Conservation (phyloP, 2,888 invertebrate species). For the Rhamnusium bicolor region DNA sequence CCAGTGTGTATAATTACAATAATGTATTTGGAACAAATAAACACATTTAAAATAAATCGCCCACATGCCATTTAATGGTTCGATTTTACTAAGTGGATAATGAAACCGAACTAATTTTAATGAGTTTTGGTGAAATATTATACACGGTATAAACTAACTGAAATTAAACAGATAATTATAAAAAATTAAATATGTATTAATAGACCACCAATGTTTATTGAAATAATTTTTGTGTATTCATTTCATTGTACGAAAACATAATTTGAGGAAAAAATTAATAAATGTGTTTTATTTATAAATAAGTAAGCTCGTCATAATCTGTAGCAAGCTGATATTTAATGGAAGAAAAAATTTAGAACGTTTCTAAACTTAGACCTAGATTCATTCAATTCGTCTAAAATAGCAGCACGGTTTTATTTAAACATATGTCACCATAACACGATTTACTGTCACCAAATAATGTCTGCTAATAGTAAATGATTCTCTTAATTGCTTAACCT, state of each 20-base stretch:
- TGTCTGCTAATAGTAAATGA: not conserved
- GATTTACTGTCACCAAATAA: constrained; percentile 41
- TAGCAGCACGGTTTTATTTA: constrained; percentile 16
- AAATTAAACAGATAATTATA: not conserved
- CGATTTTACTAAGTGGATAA: not conserved
- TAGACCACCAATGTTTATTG: not conserved
- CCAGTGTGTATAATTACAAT: too few relatives aligned
- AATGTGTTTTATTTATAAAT: constrained; percentile 21
- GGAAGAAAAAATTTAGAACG: constrained; percentile 20
- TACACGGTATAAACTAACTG: not conserved
- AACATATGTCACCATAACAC: constrained; percentile 35
- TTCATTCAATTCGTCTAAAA: constrained; percentile 27
- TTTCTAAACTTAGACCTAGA: constrained; percentile 23
- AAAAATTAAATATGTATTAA: not conserved
- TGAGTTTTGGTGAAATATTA: not conserved
- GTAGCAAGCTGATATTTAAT: constrained; percentile 10
- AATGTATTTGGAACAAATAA: too few relatives aligned
- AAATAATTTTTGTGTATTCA: not conserved
- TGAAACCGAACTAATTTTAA: not conserved
- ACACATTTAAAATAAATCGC: not conserved
- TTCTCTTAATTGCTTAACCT: not conserved
- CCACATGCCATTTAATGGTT: not conserved
- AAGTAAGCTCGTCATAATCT: constrained; percentile 19
- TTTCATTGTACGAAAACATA: not conserved
- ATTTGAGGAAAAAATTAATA: constrained; percentile 12